Conservation (phyloP, 1,140 invertebrate species). For the Mercenaria mercenaria region DNA sequence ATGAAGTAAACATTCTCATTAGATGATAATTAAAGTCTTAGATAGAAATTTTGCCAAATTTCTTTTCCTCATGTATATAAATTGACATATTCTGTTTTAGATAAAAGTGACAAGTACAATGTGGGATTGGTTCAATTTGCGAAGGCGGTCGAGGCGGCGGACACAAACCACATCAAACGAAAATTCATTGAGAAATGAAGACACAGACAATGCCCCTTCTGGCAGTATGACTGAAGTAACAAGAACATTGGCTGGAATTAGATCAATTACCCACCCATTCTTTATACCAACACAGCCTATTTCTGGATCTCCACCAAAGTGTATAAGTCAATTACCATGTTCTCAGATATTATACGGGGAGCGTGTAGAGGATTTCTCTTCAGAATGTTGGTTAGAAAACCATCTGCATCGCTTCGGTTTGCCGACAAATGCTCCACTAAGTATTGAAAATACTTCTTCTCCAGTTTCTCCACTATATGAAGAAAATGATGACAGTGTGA, state of each 20-base stretch:
- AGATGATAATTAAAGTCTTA: no score
- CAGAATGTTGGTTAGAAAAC: constrained; percentile 63
- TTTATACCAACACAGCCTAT: constrained; percentile 34
- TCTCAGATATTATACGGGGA: constrained; percentile 62
- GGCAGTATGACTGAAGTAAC: neutral
- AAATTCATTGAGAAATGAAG: neutral
- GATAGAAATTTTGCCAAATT: no score
- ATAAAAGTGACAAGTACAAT: neutral
- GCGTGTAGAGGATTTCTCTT: constrained; percentile 53
- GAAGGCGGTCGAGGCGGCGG: constrained; percentile 10
- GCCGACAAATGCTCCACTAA: neutral
- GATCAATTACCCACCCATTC: constrained; percentile 26
- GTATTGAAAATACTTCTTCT: neutral
- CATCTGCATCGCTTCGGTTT: constrained; percentile 51
- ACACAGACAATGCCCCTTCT: neutral
- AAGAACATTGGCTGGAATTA: neutral
- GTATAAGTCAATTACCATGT: constrained; percentile 42
- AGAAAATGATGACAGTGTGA: constrained; percentile 39
- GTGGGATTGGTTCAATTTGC: constrained; percentile 47
- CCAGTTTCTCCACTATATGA: neutral
- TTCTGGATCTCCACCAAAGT: constrained; percentile 54
- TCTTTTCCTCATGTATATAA: no score
- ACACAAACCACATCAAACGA: neutral
- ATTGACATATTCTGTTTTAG: neutral
- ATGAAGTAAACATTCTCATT: no score